These are phyloP conservation scores for Anorthoa munda DNA, from an alignment of 2,888 invertebrate genomes.

Conservation along the genomic window DNA sequence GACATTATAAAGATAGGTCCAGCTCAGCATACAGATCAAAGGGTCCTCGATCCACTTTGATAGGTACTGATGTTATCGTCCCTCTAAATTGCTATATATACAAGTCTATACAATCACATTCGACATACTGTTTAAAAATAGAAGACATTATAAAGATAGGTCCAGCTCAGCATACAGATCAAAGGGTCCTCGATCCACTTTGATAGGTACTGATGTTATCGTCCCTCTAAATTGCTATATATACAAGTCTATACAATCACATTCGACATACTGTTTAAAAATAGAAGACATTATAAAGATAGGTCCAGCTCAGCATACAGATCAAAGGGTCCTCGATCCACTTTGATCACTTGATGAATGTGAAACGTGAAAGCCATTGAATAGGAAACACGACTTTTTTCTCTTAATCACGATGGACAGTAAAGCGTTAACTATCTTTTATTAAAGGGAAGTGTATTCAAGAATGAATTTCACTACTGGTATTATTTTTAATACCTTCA, in stretches of 20 bases:
- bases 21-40: too few relatives aligned
- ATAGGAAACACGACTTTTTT: constrained; percentile 53
- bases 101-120: too few relatives aligned
- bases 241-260: constrained; percentile 4
- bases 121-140: too few relatives aligned
- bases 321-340: constrained; percentile 57
- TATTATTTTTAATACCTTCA: constrained; percentile 18
- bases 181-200: too few relatives aligned
- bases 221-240: neutral
- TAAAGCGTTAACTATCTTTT: constrained; percentile 34
- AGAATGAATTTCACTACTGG: constrained; percentile 16
- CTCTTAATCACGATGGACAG: constrained; percentile 40
- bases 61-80: too few relatives aligned
- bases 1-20: too few relatives aligned
- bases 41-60: too few relatives aligned
- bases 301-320: constrained; percentile 20
- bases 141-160: too few relatives aligned
- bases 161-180: too few relatives aligned
- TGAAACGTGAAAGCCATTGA: constrained; percentile 57
- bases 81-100: too few relatives aligned
- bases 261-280: neutral
- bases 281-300: constrained; percentile 4
- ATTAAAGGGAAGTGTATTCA: constrained; percentile 33
- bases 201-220: too few relatives aligned
- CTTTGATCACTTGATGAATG: constrained; percentile 62